phyloP scores from a whole-genome alignment of 2,797 vertebrate genomes.

The Poecilia gillii region DNA sequence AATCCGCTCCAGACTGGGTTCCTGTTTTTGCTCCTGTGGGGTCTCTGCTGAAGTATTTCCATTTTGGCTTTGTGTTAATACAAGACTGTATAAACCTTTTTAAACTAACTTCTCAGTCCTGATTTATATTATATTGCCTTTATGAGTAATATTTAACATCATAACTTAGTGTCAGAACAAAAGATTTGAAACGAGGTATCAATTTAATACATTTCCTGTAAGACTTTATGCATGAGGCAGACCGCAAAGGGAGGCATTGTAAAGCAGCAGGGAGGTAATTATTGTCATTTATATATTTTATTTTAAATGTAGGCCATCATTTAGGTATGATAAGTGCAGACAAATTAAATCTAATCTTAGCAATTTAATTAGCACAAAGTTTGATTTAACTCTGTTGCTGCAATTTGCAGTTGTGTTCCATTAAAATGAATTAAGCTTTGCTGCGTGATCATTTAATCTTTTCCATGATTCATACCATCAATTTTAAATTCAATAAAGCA shows the following conservation, averaged over 20 bases:
- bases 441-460: not conserved
- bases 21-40: not conserved
- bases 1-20: not conserved
- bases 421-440: not conserved
- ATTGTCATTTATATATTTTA: not conserved
- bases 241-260: not conserved
- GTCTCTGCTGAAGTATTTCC: not conserved
- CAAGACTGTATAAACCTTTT: not conserved
- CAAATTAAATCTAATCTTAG: not conserved
- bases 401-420: not conserved
- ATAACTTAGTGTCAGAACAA: not conserved
- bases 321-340: not conserved
- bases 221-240: not conserved
- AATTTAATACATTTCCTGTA: not conserved
- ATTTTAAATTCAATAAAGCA: conserved; percentile 1
- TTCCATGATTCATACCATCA: not conserved
- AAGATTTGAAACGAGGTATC: not conserved
- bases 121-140: not conserved
- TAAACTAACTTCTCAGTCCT: not conserved
- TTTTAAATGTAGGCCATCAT: not conserved
- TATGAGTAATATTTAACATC: not conserved
- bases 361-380: not conserved
- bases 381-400: not conserved
- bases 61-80: not conserved
- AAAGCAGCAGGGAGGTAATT: not conserved